Evolutionary conservation across 2,888 invertebrate species (phyloP), one percentile per base, ranked within the genome.

Genomic region (Monopis laevigella): DNA sequence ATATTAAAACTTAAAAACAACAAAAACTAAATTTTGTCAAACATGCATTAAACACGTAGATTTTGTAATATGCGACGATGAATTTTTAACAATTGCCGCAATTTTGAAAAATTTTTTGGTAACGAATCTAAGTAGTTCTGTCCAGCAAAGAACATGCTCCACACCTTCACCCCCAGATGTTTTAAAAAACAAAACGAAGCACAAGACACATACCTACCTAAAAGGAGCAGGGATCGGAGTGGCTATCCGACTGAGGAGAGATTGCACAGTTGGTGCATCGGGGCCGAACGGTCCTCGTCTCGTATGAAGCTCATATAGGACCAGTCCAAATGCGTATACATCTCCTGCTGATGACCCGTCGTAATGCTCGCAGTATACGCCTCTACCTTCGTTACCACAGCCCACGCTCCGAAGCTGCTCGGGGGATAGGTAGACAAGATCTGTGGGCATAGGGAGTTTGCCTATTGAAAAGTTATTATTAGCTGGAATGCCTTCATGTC

Each of bases 241-340:
- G 35, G 88, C 86, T 34, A 89, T 63, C 46, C 81, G 82, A 40
- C 85, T 82, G 35, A 89, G 62, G 45, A 89, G 82, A 48, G 63
- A 46, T 53, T 91, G 90, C 48, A 88, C 83, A 1, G 88, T 82
- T 1, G 87, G 84, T 1, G 89, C 81, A 49, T 84, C 87, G 10
- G 82, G 82, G 0, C 93, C 93, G 58, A 90, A 96, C 0, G 96
- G 95, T 0, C 96, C 96, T 45, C 88, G 86, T 0, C 96, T 80
- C 10, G 91, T 88, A 59, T 95, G 90, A 50, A 96, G 83, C 70
- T 96, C 96, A 62, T 93, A 95, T 34, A 97, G 75, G 39, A 96
- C 87, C 38, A 96, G 88, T 1, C 88, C 91, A 63, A 97, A 96
- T 1, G 93, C 91, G 62, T 92, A 93, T 27, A 91, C 86, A 62